Base-by-base conservation (phyloP, 2,797 vertebrate genomes). In the Borostomias antarcticus region DNA sequence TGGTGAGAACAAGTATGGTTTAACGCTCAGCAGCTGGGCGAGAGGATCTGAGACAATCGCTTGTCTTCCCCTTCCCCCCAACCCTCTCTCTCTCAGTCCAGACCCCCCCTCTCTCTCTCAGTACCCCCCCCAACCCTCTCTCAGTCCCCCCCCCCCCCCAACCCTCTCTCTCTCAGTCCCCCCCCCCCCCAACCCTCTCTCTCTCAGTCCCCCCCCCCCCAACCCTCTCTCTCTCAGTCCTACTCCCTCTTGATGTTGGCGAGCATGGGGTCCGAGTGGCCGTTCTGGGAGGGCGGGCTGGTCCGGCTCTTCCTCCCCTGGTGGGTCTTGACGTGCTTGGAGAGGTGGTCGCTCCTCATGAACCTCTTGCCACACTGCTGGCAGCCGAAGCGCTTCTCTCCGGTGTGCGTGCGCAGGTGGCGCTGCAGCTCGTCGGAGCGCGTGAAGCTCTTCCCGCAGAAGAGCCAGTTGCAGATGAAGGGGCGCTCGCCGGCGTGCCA, bases 281-380 rank as follows among this genome's bases (percentile, higher is more conserved):
- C 82, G 68, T 70, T 81, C 64, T 52, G 13, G 45, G 70, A 65
- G 19, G 86, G 80, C 56, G 78, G 88, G 43, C 86, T 85, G 2
- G 85, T 84, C 56, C 92, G 88, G 61, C 89, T 88, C 85, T 92
- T 94, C 77, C 92, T 88, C 74, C 89, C 90, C 84, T 95, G 94
- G 83, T 95, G 94, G 76, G 94, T 95, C 87, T 95, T 95, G 57
- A 94, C 90, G 0, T 95, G 94, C 72, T 95, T 95, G 76, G 94
- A 93, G 69, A 95, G 93, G 79, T 95, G 94, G 78, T 95, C 94
- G 4, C 94, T 95, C 75, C 94, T 90, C 94, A 95, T 95, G 85
- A 95, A 95, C 77, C 94, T 86, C 87, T 95, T 95, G 58, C 92
- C 93, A 13, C 93, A 94, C 82, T 94, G 90, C 79, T 93, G 92